Percentiles rank a stretch among this genome's conserved stretches.
phyloP scores from a whole-genome alignment of 2,797 vertebrate genomes.

The Propithecus deckenii region DNA sequence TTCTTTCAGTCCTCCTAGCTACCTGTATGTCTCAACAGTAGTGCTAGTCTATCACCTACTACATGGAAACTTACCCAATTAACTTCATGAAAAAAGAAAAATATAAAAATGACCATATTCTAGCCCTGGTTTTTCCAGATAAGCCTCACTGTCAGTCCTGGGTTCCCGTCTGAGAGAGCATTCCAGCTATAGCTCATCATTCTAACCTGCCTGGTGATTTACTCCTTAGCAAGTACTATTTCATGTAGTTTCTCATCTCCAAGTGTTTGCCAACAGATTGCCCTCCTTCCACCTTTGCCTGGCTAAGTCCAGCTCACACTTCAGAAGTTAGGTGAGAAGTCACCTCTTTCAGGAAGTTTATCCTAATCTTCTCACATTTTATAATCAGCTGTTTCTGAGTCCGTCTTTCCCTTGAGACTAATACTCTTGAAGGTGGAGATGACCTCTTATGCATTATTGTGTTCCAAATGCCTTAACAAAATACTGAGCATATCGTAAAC shows the following conservation, averaged over 20 bases:
- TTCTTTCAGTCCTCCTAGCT: background rate
- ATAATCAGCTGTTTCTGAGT: background rate
- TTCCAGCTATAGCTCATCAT: background rate
- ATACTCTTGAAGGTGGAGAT: background rate
- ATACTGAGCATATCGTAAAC: background rate
- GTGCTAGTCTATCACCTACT: background rate
- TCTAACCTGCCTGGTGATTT: background rate
- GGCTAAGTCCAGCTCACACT: background rate
- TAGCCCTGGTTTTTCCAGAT: background rate
- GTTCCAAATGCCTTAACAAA: background rate
- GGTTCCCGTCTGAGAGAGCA: background rate
- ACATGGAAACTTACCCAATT: background rate
- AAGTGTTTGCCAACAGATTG: background rate
- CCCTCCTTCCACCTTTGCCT: background rate
- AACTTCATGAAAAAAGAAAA: background rate
- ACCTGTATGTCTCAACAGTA: background rate
- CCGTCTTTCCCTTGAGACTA: background rate
- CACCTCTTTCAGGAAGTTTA: background rate
- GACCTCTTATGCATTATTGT: background rate
- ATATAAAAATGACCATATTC: background rate
- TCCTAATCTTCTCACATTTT: background rate
- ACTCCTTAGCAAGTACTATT: background rate
- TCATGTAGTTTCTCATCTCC: background rate
- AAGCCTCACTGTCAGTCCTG: background rate
- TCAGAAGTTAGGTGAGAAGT: background rate